Conservation (phyloP, 2,888 invertebrate genomes). For the Thalpophila matura region DNA sequence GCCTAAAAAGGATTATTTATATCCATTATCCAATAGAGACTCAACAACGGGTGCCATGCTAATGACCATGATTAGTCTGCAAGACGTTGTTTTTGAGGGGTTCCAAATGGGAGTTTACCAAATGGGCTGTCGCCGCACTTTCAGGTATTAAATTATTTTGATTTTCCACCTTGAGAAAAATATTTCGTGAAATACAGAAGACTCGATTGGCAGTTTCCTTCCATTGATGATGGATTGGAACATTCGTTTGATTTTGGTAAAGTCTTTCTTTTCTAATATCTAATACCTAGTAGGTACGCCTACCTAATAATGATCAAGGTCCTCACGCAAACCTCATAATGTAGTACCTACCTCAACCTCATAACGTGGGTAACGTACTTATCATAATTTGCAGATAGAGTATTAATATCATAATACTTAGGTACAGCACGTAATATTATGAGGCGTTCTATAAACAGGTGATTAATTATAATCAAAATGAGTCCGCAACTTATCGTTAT, state of each 20-base stretch:
- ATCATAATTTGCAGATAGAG: constrained; percentile 22
- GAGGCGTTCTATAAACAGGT: constrained; percentile 21
- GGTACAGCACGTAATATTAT: constrained; percentile 32
- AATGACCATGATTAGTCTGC: too few species aligned
- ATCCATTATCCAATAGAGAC: too few species aligned
- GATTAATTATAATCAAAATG: constrained; percentile 23
- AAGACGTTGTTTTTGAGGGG: too few species aligned
- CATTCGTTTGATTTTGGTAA: not conserved
- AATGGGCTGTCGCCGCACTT: too few species aligned
- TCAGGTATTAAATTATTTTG: too few species aligned
- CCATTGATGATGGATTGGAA: not conserved
- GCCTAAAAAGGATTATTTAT: too few species aligned
- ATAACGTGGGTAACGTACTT: not conserved
- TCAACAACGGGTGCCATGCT: too few species aligned
- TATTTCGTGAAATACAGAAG: not conserved
- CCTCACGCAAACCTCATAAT: constrained; percentile 20
- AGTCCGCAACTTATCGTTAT: too few species aligned
- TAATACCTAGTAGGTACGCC: too few species aligned
- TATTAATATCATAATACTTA: constrained; percentile 25
- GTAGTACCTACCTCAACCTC: not conserved
- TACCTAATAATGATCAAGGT: constrained; percentile 16
- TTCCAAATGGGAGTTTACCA: too few species aligned
- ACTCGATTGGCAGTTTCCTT: not conserved
- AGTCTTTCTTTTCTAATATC: not conserved
- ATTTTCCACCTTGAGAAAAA: too few species aligned